phyloP scores from a whole-genome alignment of 2,797 vertebrate species.

The Pelobates cultripes region DNA sequence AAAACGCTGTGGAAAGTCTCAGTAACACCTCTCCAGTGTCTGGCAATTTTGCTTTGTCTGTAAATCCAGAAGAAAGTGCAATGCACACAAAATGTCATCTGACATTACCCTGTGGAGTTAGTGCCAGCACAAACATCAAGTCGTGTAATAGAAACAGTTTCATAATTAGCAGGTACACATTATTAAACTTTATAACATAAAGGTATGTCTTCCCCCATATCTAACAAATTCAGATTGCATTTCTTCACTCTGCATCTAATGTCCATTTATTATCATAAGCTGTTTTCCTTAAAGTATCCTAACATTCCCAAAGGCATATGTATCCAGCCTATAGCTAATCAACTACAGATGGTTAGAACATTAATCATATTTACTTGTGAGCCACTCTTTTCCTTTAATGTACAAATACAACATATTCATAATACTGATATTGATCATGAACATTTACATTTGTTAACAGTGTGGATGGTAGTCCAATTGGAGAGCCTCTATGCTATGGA shows the following conservation, averaged over 20 bases:
- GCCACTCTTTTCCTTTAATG: too few species aligned
- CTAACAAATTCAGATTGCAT: too few species aligned
- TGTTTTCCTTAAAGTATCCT: too few species aligned
- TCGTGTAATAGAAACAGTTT: slow-evolving; percentile 81
- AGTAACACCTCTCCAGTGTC: neutral
- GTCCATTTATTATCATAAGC: too few species aligned
- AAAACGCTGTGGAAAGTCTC: slow-evolving; percentile 27
- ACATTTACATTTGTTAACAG: slow-evolving; percentile 62
- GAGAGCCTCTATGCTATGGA: slow-evolving; percentile 76
- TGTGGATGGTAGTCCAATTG: slow-evolving; percentile 72
- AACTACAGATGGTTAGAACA: too few species aligned
- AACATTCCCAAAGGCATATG: too few species aligned
- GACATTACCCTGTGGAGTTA: slow-evolving; percentile 74
- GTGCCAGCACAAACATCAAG: slow-evolving; percentile 62
- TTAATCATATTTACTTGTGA: too few species aligned
- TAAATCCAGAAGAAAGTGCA: slow-evolving; percentile 73
- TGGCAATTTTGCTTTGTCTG: slow-evolving; percentile 68
- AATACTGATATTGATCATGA: too few species aligned
- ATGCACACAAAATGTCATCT: slow-evolving; percentile 53
- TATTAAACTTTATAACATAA: neutral
- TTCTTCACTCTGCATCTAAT: too few species aligned
- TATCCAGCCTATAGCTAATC: too few species aligned
- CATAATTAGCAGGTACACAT: slow-evolving; percentile 79
- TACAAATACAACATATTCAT: too few species aligned
- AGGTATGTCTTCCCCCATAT: too few species aligned